A percentile compares a stretch with the other conserved stretches of the same genome.
Conservation (phyloP, 2,113 vertebrate species). For the Ovibos moschatus region DNA sequence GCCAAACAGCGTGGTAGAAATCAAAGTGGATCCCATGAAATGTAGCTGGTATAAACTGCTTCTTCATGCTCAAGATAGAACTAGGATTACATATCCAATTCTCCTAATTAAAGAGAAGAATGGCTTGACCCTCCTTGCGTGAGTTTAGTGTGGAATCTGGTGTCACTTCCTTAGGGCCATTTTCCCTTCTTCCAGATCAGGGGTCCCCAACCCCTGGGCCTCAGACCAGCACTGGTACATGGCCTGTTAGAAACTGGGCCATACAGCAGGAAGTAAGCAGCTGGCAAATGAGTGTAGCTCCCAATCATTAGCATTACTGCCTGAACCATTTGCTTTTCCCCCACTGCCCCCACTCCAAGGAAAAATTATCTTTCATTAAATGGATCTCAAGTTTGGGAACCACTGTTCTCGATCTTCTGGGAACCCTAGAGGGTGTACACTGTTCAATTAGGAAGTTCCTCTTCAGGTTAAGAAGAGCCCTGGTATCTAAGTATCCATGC, state of each 20-base stretch:
- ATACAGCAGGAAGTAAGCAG: not conserved
- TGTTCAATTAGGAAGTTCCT: not conserved
- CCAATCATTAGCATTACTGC: not conserved
- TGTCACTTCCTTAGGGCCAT: not conserved
- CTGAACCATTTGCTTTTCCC: not conserved
- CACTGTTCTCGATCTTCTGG: not conserved
- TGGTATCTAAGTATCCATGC: not conserved
- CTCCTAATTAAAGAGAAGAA: conserved; percentile 7
- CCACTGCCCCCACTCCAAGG: not conserved
- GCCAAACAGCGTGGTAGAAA: not conserved
- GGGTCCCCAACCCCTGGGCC: not conserved
- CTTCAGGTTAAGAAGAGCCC: not conserved
- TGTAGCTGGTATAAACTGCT: not conserved
- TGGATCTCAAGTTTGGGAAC: not conserved
- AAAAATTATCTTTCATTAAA: not conserved
- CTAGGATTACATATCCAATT: not conserved
- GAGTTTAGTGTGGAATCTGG: not conserved
- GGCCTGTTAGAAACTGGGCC: not conserved
- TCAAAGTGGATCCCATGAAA: not conserved
- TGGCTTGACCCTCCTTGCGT: not conserved
- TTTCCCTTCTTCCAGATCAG: not conserved
- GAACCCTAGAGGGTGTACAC: not conserved
- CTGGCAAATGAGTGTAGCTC: not conserved
- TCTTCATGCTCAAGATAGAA: not conserved
- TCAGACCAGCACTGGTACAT: not conserved